Evolutionary conservation across 2,888 invertebrate species (phyloP), one percentile per base, ranked within the genome.

Genomic region (Epinotia bilunana): DNA sequence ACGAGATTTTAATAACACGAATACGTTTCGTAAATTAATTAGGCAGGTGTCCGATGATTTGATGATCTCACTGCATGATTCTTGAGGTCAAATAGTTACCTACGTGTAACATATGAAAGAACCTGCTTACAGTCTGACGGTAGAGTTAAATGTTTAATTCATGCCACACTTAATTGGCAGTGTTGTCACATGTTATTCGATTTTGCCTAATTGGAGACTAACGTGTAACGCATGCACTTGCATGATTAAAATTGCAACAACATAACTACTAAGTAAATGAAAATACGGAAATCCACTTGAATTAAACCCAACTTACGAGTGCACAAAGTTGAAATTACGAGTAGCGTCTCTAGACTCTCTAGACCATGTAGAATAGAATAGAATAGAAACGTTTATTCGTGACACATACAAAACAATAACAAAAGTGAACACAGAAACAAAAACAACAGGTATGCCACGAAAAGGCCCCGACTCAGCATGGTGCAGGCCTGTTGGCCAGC

Each of bases 51-150:
- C 64, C 7, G 16, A 39, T 61, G 61, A 16, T 16, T 61, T 61
- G 74, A 71, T 74, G 74, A 74, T 53, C 70, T 74, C 74, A 74
- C 33, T 63, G n/a, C n/a, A 39, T 57, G 43, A 23, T 57, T 16
- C 23, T 53, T 33, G 33, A 65, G 64, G 49, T 64, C 58, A 28
- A 58, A 3, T 12, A 39, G 39, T 9, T 39, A 39, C 39, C 39
- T 39, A 9, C 39, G 39, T 33, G 46, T 49, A 46, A 4, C 12
- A 9, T 28, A 11, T 20, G 2, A 20, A 65, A 16, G 28, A 6
- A n/a, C n/a, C 3, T 65, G 28, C 53, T 64, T 39, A 63, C 43
- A 43, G 16, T 46, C 3, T 9, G 4, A 28, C 9, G 53, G 53
- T 53, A 53, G 28, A 28, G n/a, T 28, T 23, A 28, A 53, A 23